phyloP scores from a whole-genome alignment of 2,113 vertebrate species.

The Microcebus griseorufus region DNA sequence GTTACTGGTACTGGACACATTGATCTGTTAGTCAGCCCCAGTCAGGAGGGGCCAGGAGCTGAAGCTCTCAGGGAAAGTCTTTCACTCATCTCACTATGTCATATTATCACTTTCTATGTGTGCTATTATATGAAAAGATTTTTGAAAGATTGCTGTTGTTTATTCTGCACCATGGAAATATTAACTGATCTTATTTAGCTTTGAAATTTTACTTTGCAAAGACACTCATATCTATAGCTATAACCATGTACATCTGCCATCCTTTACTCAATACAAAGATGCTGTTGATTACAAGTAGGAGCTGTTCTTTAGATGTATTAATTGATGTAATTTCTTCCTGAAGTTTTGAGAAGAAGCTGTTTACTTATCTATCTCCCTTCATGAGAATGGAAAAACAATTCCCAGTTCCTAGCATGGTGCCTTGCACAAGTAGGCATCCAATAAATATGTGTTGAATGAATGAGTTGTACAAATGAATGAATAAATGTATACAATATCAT shows the following conservation, averaged over 20 bases:
- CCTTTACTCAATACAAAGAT: background rate
- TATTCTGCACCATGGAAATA: background rate
- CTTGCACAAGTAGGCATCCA: background rate
- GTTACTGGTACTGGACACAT: background rate
- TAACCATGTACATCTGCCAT: background rate
- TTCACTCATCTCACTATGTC: background rate
- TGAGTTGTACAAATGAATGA: background rate
- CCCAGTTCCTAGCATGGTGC: background rate
- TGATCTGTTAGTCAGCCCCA: background rate
- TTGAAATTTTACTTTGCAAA: constrained; percentile 24
- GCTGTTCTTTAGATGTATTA: background rate
- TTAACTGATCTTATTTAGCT: background rate
- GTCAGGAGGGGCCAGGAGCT: background rate
- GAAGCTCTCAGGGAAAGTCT: background rate
- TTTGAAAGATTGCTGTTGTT: background rate
- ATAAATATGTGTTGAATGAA: background rate
- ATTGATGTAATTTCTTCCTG: background rate
- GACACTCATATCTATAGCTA: background rate
- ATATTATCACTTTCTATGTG: background rate
- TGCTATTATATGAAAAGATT: background rate
- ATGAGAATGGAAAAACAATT: background rate
- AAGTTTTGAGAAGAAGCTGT: background rate
- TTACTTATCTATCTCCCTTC: background rate
- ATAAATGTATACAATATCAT: background rate
- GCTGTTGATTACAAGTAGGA: background rate